Conservation (phyloP, 2,797 vertebrate genomes). For the Choloepus didactylus region DNA sequence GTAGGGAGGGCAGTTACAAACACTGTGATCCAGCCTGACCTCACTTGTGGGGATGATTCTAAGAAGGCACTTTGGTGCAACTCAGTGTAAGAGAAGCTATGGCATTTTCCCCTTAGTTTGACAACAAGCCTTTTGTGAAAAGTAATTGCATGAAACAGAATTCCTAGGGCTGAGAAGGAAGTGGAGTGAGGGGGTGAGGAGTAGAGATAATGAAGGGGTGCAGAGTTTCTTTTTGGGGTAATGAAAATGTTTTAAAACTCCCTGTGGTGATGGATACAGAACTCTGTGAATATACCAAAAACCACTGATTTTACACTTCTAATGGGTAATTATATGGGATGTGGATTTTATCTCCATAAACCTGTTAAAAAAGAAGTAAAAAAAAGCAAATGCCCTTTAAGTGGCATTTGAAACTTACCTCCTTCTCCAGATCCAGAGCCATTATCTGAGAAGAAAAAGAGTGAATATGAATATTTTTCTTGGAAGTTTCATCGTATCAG, state of each 20-base stretch:
- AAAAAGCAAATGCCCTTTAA: slow-evolving; percentile 43
- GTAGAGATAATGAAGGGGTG: neutral
- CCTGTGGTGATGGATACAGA: neutral
- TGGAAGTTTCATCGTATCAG: slow-evolving; percentile 56
- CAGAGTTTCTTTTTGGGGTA: neutral
- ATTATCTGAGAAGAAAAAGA: slow-evolving; percentile 90
- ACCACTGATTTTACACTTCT: neutral
- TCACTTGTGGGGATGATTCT: neutral
- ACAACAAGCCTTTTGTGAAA: neutral
- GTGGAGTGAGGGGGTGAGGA: too few species aligned
- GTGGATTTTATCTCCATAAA: slow-evolving; percentile 38
- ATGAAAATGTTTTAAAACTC: slow-evolving; percentile 28
- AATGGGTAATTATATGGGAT: neutral
- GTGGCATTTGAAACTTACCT: slow-evolving; percentile 88
- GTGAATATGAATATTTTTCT: slow-evolving; percentile 78
- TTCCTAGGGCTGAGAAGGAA: neutral
- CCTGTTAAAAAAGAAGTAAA: neutral
- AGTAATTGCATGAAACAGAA: neutral
- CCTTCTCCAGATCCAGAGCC: slow-evolving; percentile 96
- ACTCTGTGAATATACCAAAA: slow-evolving; percentile 9
- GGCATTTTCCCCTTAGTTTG: neutral
- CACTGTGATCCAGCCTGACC: neutral
- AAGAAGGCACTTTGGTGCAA: neutral
- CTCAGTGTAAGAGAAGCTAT: neutral
- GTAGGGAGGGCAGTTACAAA: neutral